Evolutionary conservation across 2,797 vertebrate genomes (phyloP).

Genomic region (Brachymystax lenok): DNA sequence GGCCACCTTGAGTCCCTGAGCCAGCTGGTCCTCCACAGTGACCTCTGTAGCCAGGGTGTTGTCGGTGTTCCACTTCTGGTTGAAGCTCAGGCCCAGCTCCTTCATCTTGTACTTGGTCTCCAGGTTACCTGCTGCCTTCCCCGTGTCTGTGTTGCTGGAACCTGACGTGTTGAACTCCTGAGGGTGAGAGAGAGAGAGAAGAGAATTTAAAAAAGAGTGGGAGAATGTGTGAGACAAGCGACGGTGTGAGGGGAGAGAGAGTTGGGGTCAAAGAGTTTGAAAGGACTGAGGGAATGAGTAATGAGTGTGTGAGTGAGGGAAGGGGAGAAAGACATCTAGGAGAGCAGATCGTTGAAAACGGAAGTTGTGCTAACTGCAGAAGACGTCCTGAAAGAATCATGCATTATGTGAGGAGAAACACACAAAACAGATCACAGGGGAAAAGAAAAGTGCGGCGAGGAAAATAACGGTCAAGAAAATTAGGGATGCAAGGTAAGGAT

Average conservation of each 20-base stretch:
- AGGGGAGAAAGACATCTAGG: too few species aligned
- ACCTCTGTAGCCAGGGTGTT: slow-evolving; percentile 89
- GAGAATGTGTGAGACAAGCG: not conserved
- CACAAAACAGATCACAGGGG: not conserved
- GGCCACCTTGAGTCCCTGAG: slow-evolving; percentile 87
- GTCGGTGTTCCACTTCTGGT: slow-evolving; percentile 96
- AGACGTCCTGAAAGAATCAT: not conserved
- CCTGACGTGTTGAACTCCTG: slow-evolving; percentile 91
- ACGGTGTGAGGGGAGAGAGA: not conserved
- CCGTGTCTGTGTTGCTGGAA: slow-evolving; percentile 89
- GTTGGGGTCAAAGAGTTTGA: slow-evolving; percentile 1
- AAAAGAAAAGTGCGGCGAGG: not conserved
- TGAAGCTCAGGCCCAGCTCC: slow-evolving; percentile 87
- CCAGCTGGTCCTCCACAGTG: slow-evolving; percentile 89
- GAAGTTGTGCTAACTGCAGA: not conserved
- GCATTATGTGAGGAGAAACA: not conserved
- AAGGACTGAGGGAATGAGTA: not conserved
- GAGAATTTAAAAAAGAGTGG: too few species aligned
- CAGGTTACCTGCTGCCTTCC: slow-evolving; percentile 86
- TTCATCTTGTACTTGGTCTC: slow-evolving; percentile 96
- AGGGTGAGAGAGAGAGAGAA: not conserved
- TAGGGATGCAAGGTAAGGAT: not conserved
- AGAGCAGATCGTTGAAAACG: not conserved
- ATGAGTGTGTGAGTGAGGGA: not conserved
- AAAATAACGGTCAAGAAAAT: not conserved